These are phyloP conservation scores for Gadus chalcogrammus DNA, from an alignment of 2,113 vertebrate species.

Conservation along the genomic window DNA sequence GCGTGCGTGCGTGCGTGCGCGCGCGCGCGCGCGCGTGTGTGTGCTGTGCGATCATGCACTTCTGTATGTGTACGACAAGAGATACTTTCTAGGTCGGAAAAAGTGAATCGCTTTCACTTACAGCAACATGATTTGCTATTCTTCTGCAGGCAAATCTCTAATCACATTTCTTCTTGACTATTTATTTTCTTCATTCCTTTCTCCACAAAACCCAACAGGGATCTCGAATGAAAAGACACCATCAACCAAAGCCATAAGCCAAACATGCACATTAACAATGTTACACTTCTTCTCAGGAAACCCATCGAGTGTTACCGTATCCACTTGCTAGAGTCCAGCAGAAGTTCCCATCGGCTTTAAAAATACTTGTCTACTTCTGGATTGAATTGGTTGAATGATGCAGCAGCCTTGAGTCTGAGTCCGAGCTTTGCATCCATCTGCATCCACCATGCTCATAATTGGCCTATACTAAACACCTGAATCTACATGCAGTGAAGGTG, in stretches of 20 bases:
- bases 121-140: constrained; percentile 61
- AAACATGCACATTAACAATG: constrained; percentile 49
- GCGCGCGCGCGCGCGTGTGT: background rate
- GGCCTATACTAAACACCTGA: no score
- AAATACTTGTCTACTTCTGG: no score
- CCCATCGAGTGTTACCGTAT: background rate
- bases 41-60: background rate
- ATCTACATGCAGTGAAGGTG: no score
- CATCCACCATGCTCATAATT: no score
- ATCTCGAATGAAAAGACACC: constrained; percentile 57
- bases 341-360: no score
- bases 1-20: background rate
- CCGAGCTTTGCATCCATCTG: no score
- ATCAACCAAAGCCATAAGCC: constrained; percentile 41
- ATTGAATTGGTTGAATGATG: no score
- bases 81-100: constrained; percentile 61
- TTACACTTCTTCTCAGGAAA: constrained; percentile 22
- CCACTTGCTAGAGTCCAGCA: no score
- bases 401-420: no score
- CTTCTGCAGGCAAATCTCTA: constrained; percentile 60
- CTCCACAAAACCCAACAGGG: constrained; percentile 49
- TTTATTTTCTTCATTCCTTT: constrained; percentile 42
- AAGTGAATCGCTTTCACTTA: constrained; percentile 61
- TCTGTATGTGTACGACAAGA: constrained; percentile 38
- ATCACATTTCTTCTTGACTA: constrained; percentile 60